phyloP scores from a whole-genome alignment of 2,113 vertebrate genomes.

The Sorex araneus region DNA sequence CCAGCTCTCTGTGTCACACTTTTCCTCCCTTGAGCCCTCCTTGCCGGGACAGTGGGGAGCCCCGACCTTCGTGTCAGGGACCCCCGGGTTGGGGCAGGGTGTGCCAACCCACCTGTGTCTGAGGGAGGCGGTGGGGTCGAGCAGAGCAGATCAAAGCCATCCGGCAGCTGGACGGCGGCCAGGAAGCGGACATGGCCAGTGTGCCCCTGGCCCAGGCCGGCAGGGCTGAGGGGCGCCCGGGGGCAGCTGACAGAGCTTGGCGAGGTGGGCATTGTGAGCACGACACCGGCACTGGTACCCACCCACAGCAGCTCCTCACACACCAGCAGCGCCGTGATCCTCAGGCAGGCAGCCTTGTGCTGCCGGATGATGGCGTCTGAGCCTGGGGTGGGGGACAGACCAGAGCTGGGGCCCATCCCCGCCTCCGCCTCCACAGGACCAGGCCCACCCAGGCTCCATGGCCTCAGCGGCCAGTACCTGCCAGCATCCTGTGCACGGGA shows the following conservation, averaged over 20 bases:
- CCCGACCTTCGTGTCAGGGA: background rate
- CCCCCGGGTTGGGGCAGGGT: background rate
- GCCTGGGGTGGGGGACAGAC: conserved; percentile 86
- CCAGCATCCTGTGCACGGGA: conserved; percentile 98
- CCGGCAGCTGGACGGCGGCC: conserved; percentile 96
- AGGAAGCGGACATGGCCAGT: conserved; percentile 98
- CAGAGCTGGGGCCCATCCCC: background rate
- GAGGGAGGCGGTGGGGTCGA: conserved; percentile 85
- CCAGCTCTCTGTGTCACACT: background rate
- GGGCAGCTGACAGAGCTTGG: conserved; percentile 88
- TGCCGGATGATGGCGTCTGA: conserved; percentile 98
- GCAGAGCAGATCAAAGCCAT: conserved; percentile 93
- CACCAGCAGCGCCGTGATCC: conserved; percentile 96
- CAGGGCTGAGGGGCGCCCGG: conserved; percentile 89
- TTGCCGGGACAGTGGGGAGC: background rate
- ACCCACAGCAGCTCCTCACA: conserved; percentile 98
- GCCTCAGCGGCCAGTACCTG: conserved; percentile 88
- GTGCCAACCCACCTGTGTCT: conserved; percentile 83
- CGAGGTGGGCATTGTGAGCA: conserved; percentile 93
- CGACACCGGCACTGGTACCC: conserved; percentile 97
- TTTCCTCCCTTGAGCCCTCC: background rate
- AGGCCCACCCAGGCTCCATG: too few species aligned
- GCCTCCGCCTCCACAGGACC: background rate
- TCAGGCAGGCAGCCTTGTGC: conserved; percentile 97
- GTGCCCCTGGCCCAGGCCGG: conserved; percentile 97